Base-by-base conservation (phyloP, 2,888 invertebrate genomes). In the Agonopterix heracliana region DNA sequence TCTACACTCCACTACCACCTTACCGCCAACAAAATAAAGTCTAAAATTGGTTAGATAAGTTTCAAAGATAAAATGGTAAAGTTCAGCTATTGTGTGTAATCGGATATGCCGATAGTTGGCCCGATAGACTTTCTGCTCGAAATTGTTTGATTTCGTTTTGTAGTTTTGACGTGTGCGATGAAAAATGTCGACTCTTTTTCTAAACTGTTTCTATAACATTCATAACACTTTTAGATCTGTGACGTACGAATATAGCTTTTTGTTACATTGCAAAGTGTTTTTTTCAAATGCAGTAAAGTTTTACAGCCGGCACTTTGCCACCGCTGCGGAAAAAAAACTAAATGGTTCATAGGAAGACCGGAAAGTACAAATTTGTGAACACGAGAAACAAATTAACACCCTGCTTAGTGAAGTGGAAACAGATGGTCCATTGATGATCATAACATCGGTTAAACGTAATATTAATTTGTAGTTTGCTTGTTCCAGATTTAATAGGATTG, bases 281-380 rank as follows among this genome's bases (percentile, higher is more conserved):
- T 26, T 26, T 26, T 5, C n/a, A 5, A 26, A 26, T 7, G 26
- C 26, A 5, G 26, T 26, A 26, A 26, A 26, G 26, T 26, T 26
- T 26, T 26, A 26, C 26, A 26, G 26, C 26, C 26, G 26, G 26
- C 26, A 5, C 26, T 26, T 26, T 26, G 7, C 5, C 26, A 26
- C 26, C 26, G 7, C 7, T 5, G 26, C 7, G 26, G 26, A 7
- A 26, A 2, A 58, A 55, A 58, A 60, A 44, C 12, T 40, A 8
- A 46, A 35, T 34, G 61, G 61, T 66, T 60, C 56, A 59, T 57
- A 59, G 67, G 70, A 73, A 75, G 75, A 72, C 67, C 76, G 79
- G 80, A 78, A 78, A 74, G 66, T 74, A 83, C 81, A 80, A 84
- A 88, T 86, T 81, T 66, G 75, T 68, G 77, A 80, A 82, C 85